A percentile compares a stretch with the other conserved stretches of the same genome.
phyloP scores from a whole-genome alignment of 2,797 vertebrate species.

The Smutsia temminckii region DNA sequence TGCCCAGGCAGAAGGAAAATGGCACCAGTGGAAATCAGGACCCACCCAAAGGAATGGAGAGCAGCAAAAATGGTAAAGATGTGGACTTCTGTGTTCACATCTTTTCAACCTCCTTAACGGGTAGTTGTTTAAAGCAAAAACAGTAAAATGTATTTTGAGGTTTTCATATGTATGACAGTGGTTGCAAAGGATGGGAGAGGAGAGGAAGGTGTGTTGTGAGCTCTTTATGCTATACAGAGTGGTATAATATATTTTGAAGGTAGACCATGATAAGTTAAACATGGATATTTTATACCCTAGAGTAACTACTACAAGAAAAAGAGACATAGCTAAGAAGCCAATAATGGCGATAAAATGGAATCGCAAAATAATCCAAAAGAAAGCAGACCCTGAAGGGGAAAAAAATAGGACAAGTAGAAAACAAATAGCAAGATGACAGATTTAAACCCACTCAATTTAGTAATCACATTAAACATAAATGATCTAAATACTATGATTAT shows the following conservation, averaged over 20 bases:
- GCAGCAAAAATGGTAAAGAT: neutral
- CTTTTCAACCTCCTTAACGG: neutral
- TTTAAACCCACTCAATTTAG: neutral
- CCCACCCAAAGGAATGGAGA: neutral
- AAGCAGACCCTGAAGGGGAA: neutral
- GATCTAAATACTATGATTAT: neutral
- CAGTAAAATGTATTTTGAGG: neutral
- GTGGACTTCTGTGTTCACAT: neutral
- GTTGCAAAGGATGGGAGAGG: neutral
- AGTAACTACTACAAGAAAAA: neutral
- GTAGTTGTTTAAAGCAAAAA: neutral
- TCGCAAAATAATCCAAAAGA: neutral
- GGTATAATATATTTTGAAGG: fast-evolving
- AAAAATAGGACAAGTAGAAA: neutral
- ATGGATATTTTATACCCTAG: neutral
- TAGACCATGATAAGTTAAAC: neutral
- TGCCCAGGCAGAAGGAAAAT: neutral
- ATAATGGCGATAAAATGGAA: neutral
- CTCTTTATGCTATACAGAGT: fast-evolving
- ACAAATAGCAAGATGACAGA: neutral
- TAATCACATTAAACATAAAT: neutral
- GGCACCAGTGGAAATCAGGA: too few relatives aligned
- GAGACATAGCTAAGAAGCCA: neutral
- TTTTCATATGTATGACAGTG: neutral
- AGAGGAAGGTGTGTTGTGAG: neutral